These are phyloP conservation scores for Ascidia mentula DNA, from an alignment of 23 tunicate species.

Conservation along the genomic window DNA sequence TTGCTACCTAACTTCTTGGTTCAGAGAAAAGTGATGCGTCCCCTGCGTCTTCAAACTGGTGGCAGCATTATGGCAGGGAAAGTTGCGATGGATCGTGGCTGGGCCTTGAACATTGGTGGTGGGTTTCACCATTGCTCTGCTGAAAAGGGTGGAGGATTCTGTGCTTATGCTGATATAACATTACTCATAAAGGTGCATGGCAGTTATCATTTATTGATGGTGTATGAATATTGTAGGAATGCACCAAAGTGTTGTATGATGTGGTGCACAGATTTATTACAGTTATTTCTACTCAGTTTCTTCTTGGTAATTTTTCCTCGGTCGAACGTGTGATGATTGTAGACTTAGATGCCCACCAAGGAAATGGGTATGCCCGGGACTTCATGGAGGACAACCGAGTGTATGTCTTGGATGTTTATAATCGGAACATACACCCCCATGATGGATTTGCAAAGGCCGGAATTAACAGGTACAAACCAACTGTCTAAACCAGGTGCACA, in stretches of 20 bases:
- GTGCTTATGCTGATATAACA: conserved; percentile 92
- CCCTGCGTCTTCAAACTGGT: conserved; percentile 88
- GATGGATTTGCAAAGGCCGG: conserved; percentile 78
- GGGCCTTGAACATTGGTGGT: conserved; percentile 93
- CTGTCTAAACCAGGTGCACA: not conserved
- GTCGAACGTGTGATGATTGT: conserved; percentile 64
- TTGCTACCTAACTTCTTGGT: conserved; percentile 79
- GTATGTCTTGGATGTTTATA: conserved; percentile 79
- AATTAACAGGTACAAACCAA: conserved; percentile 40
- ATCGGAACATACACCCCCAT: conserved; percentile 71
- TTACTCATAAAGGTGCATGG: conserved; percentile 51
- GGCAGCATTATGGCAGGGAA: conserved; percentile 79
- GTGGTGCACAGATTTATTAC: no score
- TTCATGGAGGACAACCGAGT: conserved; percentile 69
- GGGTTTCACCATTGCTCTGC: conserved; percentile 92
- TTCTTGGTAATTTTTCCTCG: conserved; percentile 14
- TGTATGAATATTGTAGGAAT: no score
- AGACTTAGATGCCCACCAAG: conserved; percentile 95
- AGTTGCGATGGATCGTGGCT: conserved; percentile 73
- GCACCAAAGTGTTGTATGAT: no score
- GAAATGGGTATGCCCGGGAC: conserved; percentile 90
- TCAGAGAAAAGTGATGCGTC: conserved; percentile 63
- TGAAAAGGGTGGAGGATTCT: conserved; percentile 81
- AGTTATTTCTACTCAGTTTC: no score
- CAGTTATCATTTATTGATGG: no score